These are phyloP conservation scores for Petaurus breviceps DNA, from an alignment of 2,113 vertebrate genomes.

Conservation along the genomic window DNA sequence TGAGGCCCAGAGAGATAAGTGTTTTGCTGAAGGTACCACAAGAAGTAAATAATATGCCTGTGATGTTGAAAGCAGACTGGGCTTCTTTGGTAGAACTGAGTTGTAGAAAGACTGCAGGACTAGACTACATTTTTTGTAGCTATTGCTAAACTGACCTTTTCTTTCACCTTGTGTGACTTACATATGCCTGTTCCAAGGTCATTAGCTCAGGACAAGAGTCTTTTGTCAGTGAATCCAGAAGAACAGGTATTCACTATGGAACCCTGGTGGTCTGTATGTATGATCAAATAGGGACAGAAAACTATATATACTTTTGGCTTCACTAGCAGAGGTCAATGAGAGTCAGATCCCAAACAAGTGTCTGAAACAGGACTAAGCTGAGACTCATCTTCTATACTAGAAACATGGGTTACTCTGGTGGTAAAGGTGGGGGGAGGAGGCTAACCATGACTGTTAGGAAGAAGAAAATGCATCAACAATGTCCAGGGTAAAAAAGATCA, in stretches of 20 bases:
- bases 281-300: not conserved
- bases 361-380: not conserved
- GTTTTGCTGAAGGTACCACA: not conserved
- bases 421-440: not conserved
- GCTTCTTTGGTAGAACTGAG: not conserved
- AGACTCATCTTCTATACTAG: not conserved
- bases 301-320: not conserved
- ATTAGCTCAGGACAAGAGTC: not conserved
- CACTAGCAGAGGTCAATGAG: not conserved
- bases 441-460: not conserved
- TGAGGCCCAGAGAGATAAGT: not conserved
- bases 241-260: not conserved
- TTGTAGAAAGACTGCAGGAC: not conserved
- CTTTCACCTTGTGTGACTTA: no score
- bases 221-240: not conserved
- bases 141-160: no score
- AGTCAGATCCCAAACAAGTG: not conserved
- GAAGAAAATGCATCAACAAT: not conserved
- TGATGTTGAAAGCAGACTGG: not conserved
- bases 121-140: no score
- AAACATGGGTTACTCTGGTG: not conserved
- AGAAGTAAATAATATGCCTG: not conserved
- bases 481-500: not conserved
- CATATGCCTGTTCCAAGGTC: not conserved
- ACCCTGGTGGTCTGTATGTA: not conserved